These are phyloP conservation scores for Mormyrus hasselquistii DNA, from an alignment of 2,797 vertebrate species.

Conservation along the genomic window DNA sequence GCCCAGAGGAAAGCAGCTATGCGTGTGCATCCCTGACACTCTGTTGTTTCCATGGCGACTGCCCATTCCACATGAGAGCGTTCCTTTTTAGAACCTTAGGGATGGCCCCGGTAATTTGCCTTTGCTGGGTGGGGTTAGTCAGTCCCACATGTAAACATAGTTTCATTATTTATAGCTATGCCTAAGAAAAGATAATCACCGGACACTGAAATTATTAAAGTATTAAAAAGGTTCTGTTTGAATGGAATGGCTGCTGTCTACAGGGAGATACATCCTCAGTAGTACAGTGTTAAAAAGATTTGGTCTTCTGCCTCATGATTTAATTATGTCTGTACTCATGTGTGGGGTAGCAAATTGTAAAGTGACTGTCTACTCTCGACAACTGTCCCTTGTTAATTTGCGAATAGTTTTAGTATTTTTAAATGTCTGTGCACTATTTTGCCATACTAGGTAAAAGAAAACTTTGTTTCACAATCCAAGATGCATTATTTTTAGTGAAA, in stretches of 20 bases:
- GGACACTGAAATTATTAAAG: background rate
- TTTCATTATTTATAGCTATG: constrained; percentile 8
- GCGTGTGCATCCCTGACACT: background rate
- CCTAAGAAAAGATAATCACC: constrained; percentile 1
- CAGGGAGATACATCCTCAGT: no score
- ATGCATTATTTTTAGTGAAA: background rate
- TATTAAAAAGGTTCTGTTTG: background rate
- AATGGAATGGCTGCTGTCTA: background rate
- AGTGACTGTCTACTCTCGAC: background rate
- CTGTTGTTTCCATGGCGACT: background rate
- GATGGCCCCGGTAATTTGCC: constrained; percentile 14
- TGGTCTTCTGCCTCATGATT: background rate
- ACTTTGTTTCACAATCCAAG: background rate
- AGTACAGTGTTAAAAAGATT: background rate
- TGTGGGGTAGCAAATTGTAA: background rate
- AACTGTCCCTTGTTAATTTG: background rate
- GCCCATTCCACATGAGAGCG: constrained; percentile 8
- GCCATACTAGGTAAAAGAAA: background rate
- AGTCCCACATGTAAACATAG: background rate
- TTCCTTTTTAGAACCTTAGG: constrained; percentile 1
- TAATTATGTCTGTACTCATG: background rate
- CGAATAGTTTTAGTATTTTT: background rate
- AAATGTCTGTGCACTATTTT: background rate
- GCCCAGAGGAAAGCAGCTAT: background rate
- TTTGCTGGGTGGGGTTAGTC: constrained; percentile 10